phyloP scores from a whole-genome alignment of 2,113 vertebrate species.

The Erythrolamprus reginae region DNA sequence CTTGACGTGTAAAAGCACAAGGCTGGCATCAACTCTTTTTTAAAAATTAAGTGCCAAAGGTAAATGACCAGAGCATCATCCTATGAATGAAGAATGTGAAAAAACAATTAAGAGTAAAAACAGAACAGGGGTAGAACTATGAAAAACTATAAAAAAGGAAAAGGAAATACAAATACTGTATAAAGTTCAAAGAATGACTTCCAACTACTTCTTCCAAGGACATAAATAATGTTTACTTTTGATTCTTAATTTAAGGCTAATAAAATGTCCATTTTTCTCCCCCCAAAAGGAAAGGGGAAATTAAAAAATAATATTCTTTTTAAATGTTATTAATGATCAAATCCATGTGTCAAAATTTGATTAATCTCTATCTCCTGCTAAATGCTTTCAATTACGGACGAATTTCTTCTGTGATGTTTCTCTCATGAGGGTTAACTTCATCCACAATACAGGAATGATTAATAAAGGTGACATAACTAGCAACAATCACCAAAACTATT shows the following conservation, averaged over 20 bases:
- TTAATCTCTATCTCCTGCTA: not conserved
- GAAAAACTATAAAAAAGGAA: not conserved
- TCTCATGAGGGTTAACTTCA: not conserved
- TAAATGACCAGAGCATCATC: not conserved
- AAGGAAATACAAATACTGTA: not conserved
- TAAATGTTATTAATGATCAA: not conserved
- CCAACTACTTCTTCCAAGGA: not conserved
- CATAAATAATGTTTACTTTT: not conserved
- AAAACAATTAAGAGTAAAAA: not conserved
- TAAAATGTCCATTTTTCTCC: too few relatives aligned
- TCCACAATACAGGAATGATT: not conserved
- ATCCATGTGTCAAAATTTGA: not conserved
- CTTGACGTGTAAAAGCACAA: not conserved
- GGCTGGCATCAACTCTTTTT: not conserved
- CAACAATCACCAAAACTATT: not conserved
- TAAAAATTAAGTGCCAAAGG: not conserved
- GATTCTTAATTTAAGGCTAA: not conserved
- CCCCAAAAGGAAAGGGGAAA: not conserved
- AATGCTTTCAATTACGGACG: not conserved
- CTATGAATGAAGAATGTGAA: not conserved
- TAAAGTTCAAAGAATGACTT: not conserved
- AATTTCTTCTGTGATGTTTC: not conserved
- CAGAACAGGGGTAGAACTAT: not conserved
- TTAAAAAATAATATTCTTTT: not conserved
- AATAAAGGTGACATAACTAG: too few relatives aligned